A percentile compares a stretch with the other conserved stretches of the same genome.
phyloP scores from a whole-genome alignment of 1,140 invertebrate species.

The Cyclina sinensis region DNA sequence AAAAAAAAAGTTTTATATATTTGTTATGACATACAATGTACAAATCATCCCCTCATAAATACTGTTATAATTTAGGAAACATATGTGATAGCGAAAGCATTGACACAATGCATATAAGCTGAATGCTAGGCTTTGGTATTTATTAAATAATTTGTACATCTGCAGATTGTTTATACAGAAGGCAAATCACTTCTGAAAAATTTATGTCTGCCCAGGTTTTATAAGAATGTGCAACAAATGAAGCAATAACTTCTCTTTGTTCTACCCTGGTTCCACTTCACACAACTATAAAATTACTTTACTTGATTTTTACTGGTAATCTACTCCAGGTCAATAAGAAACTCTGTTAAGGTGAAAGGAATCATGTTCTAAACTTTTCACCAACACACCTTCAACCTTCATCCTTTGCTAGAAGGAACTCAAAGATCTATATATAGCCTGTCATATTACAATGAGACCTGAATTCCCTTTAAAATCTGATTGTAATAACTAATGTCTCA shows the following conservation, averaged over 20 bases:
- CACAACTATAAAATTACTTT: neutral
- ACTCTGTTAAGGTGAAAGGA: too few species aligned
- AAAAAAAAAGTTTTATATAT: neutral
- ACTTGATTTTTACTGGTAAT: neutral
- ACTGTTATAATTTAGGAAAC: neutral
- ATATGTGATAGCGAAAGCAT: neutral
- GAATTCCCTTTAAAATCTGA: too few species aligned
- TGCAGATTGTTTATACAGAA: neutral
- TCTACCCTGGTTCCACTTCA: neutral
- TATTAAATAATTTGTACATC: neutral
- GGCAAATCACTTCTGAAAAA: neutral
- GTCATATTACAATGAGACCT: too few species aligned
- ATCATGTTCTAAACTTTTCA: too few species aligned
- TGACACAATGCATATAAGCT: neutral
- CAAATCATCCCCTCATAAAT: neutral
- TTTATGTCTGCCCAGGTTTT: neutral
- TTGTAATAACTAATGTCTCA: too few species aligned
- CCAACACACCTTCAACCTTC: too few species aligned
- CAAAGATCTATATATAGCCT: too few species aligned
- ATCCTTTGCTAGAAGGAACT: too few species aligned
- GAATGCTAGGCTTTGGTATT: neutral
- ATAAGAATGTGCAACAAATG: neutral
- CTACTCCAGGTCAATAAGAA: neutral
- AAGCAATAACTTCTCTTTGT: slow-evolving; percentile 1
- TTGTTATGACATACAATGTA: neutral